Evolutionary conservation across 2,797 vertebrate species (phyloP).

Genomic region (Saxicola maurus): DNA sequence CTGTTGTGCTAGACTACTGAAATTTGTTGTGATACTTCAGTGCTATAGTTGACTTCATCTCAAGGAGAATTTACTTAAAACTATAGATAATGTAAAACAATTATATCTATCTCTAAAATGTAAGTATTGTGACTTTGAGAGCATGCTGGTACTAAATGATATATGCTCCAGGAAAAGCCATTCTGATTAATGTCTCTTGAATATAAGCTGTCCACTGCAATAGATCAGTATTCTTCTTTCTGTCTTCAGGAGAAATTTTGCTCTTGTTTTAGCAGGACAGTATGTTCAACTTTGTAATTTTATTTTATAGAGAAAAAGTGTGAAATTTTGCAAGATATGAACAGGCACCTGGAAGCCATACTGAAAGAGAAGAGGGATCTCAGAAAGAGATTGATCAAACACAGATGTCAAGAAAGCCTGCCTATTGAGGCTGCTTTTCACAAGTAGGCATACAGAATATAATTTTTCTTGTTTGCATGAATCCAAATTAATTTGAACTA

Average conservation of each 20-base stretch:
- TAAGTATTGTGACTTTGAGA: neutral
- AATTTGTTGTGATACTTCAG: neutral
- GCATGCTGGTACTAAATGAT: neutral
- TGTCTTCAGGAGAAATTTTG: neutral
- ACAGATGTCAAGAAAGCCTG: conserved; percentile 78
- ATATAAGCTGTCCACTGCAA: neutral
- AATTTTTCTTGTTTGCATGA: neutral
- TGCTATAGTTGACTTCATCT: neutral
- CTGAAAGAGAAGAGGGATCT: conserved; percentile 80
- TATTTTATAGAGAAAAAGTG: conserved; percentile 73
- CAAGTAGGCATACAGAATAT: conserved; percentile 67
- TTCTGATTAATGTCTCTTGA: neutral
- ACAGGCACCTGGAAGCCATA: conserved; percentile 80
- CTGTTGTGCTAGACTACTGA: neutral
- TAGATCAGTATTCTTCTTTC: neutral
- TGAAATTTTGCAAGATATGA: conserved; percentile 77
- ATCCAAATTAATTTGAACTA: neutral
- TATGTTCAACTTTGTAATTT: neutral
- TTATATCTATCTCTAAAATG: neutral
- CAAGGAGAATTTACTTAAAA: neutral
- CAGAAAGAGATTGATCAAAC: conserved; percentile 79
- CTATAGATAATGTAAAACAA: neutral
- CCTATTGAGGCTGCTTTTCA: conserved; percentile 82
- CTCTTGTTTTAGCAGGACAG: neutral
- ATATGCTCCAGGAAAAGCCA: neutral